These are phyloP conservation scores for Herpetotheres cachinnans DNA, from an alignment of 2,113 vertebrate species.

Conservation along the genomic window DNA sequence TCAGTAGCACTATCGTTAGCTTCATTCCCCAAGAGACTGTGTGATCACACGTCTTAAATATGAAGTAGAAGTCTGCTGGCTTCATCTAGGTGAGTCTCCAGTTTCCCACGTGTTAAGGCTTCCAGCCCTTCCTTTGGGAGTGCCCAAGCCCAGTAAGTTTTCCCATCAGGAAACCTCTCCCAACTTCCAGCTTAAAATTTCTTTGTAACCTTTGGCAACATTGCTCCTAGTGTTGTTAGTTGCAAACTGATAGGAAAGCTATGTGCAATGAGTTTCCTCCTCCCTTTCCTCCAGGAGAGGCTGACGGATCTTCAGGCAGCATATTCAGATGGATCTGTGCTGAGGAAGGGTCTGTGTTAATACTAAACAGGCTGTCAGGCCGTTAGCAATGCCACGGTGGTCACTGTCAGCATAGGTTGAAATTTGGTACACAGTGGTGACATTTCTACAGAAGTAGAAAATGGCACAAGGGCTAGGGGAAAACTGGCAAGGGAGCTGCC, in stretches of 20 bases:
- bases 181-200: neutral
- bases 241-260: neutral
- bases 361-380: neutral
- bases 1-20: neutral
- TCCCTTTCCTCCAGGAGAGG: conserved; percentile 9
- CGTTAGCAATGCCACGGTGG: neutral
- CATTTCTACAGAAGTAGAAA: neutral
- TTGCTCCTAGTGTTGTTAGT: neutral
- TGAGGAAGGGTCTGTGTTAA: neutral
- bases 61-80: neutral
- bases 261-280: neutral
- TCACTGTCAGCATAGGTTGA: neutral
- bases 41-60: neutral
- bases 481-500: neutral
- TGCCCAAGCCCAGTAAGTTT: neutral
- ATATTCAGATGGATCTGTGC: neutral
- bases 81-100: neutral
- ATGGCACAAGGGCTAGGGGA: neutral
- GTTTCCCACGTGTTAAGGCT: neutral
- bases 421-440: neutral
- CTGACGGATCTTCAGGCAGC: neutral
- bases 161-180: conserved; percentile 63
- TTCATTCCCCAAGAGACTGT: neutral
- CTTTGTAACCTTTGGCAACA: conserved; percentile 13
- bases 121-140: conserved; percentile 47